A percentile compares a stretch with the other conserved stretches of the same genome.
These are phyloP conservation scores for Delichon dasypus DNA, from an alignment of 2,797 vertebrate genomes.

Conservation along the genomic window DNA sequence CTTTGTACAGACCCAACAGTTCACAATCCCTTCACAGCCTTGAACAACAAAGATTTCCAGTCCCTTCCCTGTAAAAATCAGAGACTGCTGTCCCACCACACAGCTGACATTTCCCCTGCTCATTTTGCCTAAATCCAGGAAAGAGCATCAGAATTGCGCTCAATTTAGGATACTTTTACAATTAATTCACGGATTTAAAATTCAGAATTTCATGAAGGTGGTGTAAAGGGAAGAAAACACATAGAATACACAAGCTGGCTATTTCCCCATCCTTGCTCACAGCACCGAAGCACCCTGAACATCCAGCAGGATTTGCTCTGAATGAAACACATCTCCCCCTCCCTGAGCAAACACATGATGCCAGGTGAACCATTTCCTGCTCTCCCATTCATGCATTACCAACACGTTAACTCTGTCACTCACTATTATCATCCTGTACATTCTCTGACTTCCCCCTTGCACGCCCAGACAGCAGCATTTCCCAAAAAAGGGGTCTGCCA, in stretches of 20 bases:
- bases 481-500: rapidly evolving
- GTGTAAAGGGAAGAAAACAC: neutral
- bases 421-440: neutral
- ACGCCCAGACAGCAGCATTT: neutral
- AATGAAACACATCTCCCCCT: neutral
- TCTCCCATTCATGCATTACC: neutral
- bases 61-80: neutral
- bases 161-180: neutral
- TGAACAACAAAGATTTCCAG: neutral
- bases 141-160: neutral
- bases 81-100: neutral
- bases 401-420: neutral
- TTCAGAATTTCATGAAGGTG: neutral
- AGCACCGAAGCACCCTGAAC: neutral
- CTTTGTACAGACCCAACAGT: neutral
- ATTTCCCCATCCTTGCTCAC: neutral
- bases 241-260: neutral
- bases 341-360: neutral
- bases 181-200: neutral
- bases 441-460: neutral
- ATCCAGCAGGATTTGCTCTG: neutral
- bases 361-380: neutral
- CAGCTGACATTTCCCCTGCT: neutral
- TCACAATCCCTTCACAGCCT: neutral
- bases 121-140: neutral